Conservation (phyloP, 2,113 vertebrate species). For the Rattus rattus region DNA sequence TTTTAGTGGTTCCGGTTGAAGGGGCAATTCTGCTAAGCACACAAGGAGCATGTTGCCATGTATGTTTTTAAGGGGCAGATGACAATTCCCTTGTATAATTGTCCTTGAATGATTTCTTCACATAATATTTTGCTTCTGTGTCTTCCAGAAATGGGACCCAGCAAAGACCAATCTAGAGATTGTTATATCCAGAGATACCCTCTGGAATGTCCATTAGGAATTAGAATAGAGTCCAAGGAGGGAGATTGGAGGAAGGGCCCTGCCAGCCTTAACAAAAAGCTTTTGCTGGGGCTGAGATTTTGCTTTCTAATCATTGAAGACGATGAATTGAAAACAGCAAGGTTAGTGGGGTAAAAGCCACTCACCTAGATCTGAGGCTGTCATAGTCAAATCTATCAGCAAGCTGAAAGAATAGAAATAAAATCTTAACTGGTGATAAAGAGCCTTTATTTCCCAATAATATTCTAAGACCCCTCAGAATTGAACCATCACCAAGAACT, state of each 20-base stretch:
- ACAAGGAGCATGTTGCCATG: neutral
- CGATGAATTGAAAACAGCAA: neutral
- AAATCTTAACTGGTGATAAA: neutral
- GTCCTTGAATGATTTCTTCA: neutral
- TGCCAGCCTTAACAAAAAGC: neutral
- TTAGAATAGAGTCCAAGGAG: neutral
- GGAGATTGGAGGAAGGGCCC: neutral
- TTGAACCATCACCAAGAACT: neutral
- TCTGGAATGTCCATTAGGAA: neutral
- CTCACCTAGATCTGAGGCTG: neutral
- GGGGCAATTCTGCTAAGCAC: neutral
- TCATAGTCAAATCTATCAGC: neutral
- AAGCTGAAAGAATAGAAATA: neutral
- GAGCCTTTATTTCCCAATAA: neutral
- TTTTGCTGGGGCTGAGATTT: neutral
- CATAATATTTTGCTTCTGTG: neutral
- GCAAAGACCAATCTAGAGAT: neutral
- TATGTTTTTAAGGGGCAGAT: neutral
- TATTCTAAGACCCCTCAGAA: neutral
- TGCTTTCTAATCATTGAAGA: neutral
- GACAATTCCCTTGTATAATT: neutral
- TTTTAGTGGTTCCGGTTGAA: neutral
- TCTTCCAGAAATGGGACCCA: neutral
- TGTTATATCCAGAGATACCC: neutral
- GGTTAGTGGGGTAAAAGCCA: neutral